These are phyloP conservation scores for Palythoa grandiflora DNA, from an alignment of 92 coral and sea anemone species.

Conservation along the genomic window DNA sequence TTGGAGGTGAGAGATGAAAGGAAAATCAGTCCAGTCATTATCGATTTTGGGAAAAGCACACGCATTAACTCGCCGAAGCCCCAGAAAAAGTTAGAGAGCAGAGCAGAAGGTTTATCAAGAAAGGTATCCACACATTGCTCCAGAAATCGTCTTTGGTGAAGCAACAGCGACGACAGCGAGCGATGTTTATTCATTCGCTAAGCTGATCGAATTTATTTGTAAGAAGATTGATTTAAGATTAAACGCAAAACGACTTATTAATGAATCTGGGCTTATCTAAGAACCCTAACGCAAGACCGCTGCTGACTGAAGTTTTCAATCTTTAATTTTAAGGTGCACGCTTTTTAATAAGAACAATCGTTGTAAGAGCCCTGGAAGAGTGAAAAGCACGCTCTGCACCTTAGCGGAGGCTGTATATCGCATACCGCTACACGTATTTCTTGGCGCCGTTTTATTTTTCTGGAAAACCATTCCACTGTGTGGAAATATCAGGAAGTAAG, in stretches of 20 bases:
- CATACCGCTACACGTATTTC: background rate
- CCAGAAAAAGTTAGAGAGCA: background rate
- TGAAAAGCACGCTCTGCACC: background rate
- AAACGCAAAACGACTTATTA: background rate
- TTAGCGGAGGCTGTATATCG: background rate
- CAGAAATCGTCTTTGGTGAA: constrained; percentile 36
- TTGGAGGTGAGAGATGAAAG: constrained; percentile 15
- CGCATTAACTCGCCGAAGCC: background rate
- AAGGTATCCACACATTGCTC: constrained; percentile 42
- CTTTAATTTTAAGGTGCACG: background rate
- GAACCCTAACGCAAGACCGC: background rate
- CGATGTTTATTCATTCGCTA: constrained; percentile 42
- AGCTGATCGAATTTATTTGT: constrained; percentile 19
- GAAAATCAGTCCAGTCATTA: constrained; percentile 27
- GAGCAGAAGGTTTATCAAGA: constrained; percentile 2
- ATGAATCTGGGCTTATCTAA: background rate
- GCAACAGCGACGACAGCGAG: constrained; percentile 20
- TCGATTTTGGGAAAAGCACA: constrained; percentile 28
- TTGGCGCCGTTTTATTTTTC: background rate
- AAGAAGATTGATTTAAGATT: background rate
- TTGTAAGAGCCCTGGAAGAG: constrained; percentile 3
- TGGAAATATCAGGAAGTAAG: background rate
- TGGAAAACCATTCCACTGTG: background rate
- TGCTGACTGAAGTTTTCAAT: background rate
- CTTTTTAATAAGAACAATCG: constrained; percentile 2